These are phyloP conservation scores for Platysteira castanea DNA, from an alignment of 2,113 vertebrate genomes.

Conservation along the genomic window DNA sequence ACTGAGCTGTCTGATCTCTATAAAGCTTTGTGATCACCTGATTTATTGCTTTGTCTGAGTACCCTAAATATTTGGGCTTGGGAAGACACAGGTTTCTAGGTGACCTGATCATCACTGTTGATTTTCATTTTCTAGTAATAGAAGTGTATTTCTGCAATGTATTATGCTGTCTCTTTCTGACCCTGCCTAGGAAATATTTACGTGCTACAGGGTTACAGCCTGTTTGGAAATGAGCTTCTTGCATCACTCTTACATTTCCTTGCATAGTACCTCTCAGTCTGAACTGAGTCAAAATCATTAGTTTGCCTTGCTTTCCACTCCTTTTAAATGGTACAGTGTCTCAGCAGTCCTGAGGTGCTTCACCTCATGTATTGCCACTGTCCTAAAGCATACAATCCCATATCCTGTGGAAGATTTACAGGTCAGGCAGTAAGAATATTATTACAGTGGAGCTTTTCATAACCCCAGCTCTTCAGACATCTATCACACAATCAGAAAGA, in stretches of 20 bases:
- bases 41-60: background rate
- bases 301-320: background rate
- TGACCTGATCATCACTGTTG: background rate
- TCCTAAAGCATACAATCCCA: background rate
- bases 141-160: background rate
- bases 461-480: background rate
- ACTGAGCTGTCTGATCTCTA: background rate
- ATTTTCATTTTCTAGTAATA: background rate
- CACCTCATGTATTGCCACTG: background rate
- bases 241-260: rapidly evolving
- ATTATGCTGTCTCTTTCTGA: background rate
- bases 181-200: background rate
- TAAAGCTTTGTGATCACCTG: background rate
- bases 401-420: background rate
- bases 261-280: background rate
- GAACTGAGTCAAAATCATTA: background rate
- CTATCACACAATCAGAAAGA: background rate
- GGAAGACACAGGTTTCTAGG: background rate
- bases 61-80: background rate
- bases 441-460: background rate
- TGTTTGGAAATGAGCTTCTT: background rate
- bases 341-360: background rate
- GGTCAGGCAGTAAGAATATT: background rate
- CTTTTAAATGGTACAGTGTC: background rate
- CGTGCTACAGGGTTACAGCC: background rate